These are phyloP conservation scores for Myopa tessellatipennis DNA, from an alignment of 2,888 invertebrate species.

Conservation along the genomic window DNA sequence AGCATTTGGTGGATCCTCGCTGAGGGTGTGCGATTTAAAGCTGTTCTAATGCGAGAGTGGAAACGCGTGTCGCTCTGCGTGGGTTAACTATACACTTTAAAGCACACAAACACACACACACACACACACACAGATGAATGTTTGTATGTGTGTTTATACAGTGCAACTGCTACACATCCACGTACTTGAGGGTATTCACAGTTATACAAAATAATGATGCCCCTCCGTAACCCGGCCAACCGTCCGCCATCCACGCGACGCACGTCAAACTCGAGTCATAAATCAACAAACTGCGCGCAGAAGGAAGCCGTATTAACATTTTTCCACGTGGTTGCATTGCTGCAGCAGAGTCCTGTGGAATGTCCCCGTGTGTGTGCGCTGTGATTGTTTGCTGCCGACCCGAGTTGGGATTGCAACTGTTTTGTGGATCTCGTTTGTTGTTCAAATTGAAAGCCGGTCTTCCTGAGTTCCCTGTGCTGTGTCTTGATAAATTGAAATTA, in stretches of 20 bases:
- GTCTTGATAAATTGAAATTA: neutral
- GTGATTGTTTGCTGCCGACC: constrained; percentile 2
- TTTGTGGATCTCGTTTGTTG: neutral
- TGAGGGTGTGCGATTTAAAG: no score
- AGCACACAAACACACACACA: constrained; percentile 20
- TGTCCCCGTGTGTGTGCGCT: constrained; percentile 1
- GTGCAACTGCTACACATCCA: neutral
- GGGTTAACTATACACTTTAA: no score
- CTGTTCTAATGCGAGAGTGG: neutral
- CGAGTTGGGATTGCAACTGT: neutral
- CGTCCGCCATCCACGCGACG: neutral
- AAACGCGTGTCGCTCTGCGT: neutral
- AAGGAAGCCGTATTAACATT: constrained; percentile 1
- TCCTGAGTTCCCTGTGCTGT: neutral
- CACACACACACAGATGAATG: constrained; percentile 18
- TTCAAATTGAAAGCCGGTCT: neutral
- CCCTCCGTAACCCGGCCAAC: neutral
- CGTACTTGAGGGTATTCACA: neutral
- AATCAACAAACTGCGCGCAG: neutral
- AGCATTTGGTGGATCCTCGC: no score
- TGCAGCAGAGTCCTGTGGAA: neutral
- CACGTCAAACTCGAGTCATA: constrained; percentile 12
- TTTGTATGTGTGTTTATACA: neutral
- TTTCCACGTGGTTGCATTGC: constrained; percentile 4
- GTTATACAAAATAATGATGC: no score